Base-by-base conservation (phyloP, 2,888 invertebrate genomes). In the Polydrusus cervinus region DNA sequence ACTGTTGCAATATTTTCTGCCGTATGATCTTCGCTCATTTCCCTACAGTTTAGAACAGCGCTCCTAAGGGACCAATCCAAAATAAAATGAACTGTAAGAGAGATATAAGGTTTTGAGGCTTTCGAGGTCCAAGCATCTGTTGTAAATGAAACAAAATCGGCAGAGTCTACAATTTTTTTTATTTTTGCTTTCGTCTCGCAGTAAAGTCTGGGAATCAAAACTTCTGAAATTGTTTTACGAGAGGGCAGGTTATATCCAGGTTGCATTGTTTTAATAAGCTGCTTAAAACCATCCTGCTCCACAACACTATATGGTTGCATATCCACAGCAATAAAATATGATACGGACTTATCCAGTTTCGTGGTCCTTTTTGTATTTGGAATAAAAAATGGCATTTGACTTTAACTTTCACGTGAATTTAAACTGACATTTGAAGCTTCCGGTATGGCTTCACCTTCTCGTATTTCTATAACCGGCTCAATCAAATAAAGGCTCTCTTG, bases 271-370 rank as follows among this genome's bases (percentile, higher is more conserved):
- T 43, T 43, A 43, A 43, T 43, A 11, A 43, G 43, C 13, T 43
- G 43, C 45, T 61, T 55, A 55, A 67, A 76, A 11, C 76, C 71
- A 30, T 53, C 66, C 40, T 72, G 71, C 45, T 78, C 71, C 30
- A 78, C 74, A 16, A 78, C 55, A 38, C 73, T 71, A 74, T 74
- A 74, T 13, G 76, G 72, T 55, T 74, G 74, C 18, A 74, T 61
- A 43, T 74, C 76, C 55, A 45, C 45, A 13, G 45, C 13, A n/a
- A 45, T 45, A 45, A 45, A 45, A 45, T 45, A 45, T 45, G 45
- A 13, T n/a, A 45, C 6, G 45, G n/a, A 45, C n/a, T 45, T 45
- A 45, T 45, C 45, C n/a, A 45, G n/a, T 45, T 45, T 45, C 2
- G n/a, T 45, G n/a, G 45, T 45, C 6, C 45, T 13, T 45, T n/a